Conservation (phyloP, 2,113 vertebrate genomes). For the Anguilla japonica region DNA sequence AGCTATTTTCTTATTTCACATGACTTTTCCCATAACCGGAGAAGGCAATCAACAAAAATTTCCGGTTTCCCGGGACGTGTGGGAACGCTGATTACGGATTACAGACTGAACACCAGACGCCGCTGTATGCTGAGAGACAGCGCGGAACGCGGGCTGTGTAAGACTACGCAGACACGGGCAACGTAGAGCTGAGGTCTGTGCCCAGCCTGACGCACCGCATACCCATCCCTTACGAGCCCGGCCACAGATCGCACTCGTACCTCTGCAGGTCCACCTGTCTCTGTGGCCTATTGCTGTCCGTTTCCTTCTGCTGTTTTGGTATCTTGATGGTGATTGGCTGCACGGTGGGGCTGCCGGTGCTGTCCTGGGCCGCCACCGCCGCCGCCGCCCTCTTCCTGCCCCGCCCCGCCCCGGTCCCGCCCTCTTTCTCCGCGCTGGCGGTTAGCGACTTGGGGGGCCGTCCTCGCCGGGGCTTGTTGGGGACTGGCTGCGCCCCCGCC, state of each 20-base stretch:
- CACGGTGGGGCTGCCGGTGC: slow-evolving; percentile 67
- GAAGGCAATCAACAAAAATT: no score
- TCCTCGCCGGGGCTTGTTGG: slow-evolving; percentile 78
- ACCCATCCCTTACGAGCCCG: not conserved
- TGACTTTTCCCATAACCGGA: no score
- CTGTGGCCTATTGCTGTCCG: slow-evolving; percentile 83
- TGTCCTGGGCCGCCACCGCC: slow-evolving; percentile 76
- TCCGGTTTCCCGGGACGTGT: no score
- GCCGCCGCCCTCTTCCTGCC: slow-evolving; percentile 84
- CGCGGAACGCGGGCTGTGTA: not conserved
- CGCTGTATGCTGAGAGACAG: not conserved
- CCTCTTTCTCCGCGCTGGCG: slow-evolving; percentile 75
- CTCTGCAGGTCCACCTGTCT: slow-evolving; percentile 95
- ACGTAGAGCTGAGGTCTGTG: not conserved
- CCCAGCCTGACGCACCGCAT: not conserved
- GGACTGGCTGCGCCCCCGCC: slow-evolving; percentile 63
- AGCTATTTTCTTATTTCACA: no score
- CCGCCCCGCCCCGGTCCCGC: slow-evolving; percentile 65
- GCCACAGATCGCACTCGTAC: slow-evolving; percentile 55
- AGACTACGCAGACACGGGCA: not conserved
- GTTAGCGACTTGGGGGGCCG: slow-evolving; percentile 80
- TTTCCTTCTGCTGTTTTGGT: slow-evolving; percentile 86
- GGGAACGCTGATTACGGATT: no score
- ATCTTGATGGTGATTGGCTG: slow-evolving; percentile 88
- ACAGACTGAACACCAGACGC: not conserved